Base-by-base conservation (phyloP, 2,797 vertebrate genomes). In the Myotis planiceps region DNA sequence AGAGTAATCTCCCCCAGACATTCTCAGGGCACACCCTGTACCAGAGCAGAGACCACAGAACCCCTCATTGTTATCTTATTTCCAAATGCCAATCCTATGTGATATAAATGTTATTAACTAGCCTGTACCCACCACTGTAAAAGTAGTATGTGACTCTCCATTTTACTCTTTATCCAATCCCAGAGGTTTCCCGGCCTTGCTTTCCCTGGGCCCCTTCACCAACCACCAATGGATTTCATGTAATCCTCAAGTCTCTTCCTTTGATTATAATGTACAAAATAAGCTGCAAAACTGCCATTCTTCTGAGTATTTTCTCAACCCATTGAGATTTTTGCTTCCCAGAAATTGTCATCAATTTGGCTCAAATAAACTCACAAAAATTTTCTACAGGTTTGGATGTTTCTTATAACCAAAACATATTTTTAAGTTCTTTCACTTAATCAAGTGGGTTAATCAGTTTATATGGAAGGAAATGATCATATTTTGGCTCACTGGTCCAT, bases 341-440 rank as follows among this genome's bases (percentile, higher is more conserved):
- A 32, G 60, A 32, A 66, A 82, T 66, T 82, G 58, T 65, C 18
- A 14, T 5, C 27, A 15, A 18, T 47, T 65, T 65, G 42, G 27
- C n/a, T 65, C 42, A 66, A 82, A 82, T 25, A 34, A 82, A 65
- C 19, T 47, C n/a, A 60, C 58, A 47, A 66, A 66, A 47, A 34
- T 49, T 65, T 42, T 82, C 21, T 4, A 34, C 13, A 66, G n/a
- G n/a, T 82, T 65, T 82, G 19, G 42, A 65, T 39, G 23, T 65
- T 82, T 82, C 80, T 49, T 82, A 82, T 21, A 66, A 42, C 21
- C 27, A 86, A 79, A 92, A 37, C 21, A 42, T n/a, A 55, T 76
- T 90, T 88, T 90, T 79, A 51, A 85, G 21, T 29, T 63, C 3
- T 89, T 66, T 55, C 32, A 74, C 19, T 95, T 78, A 72, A 85